Evolutionary conservation across 2,888 invertebrate genomes (phyloP).

Genomic region (Pocota personata): DNA sequence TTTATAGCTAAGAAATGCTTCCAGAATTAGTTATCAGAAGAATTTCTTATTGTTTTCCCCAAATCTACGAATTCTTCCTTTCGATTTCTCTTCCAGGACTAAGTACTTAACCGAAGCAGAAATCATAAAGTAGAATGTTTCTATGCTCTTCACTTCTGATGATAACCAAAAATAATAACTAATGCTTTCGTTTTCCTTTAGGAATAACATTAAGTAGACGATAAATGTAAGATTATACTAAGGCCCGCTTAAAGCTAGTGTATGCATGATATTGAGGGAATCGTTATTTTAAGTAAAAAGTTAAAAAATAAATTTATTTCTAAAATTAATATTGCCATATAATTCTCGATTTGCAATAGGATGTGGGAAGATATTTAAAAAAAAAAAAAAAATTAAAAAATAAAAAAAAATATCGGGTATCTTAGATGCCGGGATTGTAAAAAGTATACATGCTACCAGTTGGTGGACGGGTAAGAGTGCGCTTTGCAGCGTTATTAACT

Average conservation of each 20-base stretch:
- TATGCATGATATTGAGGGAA: slow-evolving; percentile 58
- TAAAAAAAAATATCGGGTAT: too few relatives aligned
- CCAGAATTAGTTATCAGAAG: slow-evolving; percentile 22
- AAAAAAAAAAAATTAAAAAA: neutral
- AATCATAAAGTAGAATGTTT: slow-evolving; percentile 19
- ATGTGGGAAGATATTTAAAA: neutral
- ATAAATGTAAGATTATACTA: slow-evolving; percentile 42
- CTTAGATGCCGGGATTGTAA: slow-evolving; percentile 80
- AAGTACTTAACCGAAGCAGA: neutral
- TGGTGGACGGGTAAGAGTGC: slow-evolving; percentile 79
- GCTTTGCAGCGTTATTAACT: slow-evolving; percentile 79
- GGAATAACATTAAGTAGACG: slow-evolving; percentile 44
- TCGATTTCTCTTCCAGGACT: slow-evolving; percentile 15
- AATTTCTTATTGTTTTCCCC: slow-evolving; percentile 40
- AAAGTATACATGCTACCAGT: slow-evolving; percentile 77
- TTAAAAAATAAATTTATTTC: slow-evolving; percentile 34
- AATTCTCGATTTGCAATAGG: slow-evolving; percentile 53
- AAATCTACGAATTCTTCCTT: slow-evolving; percentile 43
- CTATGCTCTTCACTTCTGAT: slow-evolving; percentile 20
- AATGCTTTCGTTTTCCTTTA: slow-evolving; percentile 52
- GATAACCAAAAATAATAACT: slow-evolving; percentile 63
- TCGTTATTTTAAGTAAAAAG: slow-evolving; percentile 43
- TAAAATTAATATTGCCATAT: slow-evolving; percentile 74
- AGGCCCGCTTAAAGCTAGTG: slow-evolving; percentile 66
- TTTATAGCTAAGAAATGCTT: slow-evolving; percentile 37